These are phyloP conservation scores for Patella ulyssiponensis DNA, from an alignment of 2,888 invertebrate genomes.

Conservation along the genomic window DNA sequence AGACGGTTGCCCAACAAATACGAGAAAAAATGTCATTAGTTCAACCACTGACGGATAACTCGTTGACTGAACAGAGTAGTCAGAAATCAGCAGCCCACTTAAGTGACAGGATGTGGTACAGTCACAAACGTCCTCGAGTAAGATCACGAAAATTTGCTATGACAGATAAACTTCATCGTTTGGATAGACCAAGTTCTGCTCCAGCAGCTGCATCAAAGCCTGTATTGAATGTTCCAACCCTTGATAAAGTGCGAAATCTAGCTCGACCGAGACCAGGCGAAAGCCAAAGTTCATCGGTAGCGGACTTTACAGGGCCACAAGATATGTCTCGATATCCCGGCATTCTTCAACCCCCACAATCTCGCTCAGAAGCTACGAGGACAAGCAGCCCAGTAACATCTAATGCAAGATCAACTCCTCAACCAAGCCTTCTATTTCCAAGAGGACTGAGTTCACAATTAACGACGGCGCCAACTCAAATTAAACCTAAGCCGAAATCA, in stretches of 20 bases:
- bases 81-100: too few relatives aligned
- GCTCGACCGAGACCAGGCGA: not conserved
- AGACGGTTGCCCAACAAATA: not conserved
- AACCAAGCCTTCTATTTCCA: conserved; percentile 18
- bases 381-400: conserved; percentile 20
- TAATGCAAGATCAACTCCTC: not conserved
- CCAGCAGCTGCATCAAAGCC: conserved; percentile 29
- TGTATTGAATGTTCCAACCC: conserved; percentile 49
- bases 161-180: conserved; percentile 32
- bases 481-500: conserved; percentile 10
- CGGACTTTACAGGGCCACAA: not conserved
- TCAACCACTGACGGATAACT: conserved; percentile 34
- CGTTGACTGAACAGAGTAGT: conserved; percentile 21
- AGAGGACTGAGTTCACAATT: conserved; percentile 32
- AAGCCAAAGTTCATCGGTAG: too few relatives aligned
- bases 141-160: conserved; percentile 28
- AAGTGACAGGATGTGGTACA: too few relatives aligned
- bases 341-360: conserved; percentile 12
- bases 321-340: not conserved
- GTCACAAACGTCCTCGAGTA: too few relatives aligned
- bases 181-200: conserved; percentile 4
- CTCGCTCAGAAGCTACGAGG: conserved; percentile 25
- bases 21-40: not conserved
- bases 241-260: conserved; percentile 17
- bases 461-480: conserved; percentile 32